A percentile compares a stretch with the other conserved stretches of the same genome.
Evolutionary conservation across 37 sponge, comb jelly and placozoan species (phyloP).

Genomic region (Oscarella lobularis): DNA sequence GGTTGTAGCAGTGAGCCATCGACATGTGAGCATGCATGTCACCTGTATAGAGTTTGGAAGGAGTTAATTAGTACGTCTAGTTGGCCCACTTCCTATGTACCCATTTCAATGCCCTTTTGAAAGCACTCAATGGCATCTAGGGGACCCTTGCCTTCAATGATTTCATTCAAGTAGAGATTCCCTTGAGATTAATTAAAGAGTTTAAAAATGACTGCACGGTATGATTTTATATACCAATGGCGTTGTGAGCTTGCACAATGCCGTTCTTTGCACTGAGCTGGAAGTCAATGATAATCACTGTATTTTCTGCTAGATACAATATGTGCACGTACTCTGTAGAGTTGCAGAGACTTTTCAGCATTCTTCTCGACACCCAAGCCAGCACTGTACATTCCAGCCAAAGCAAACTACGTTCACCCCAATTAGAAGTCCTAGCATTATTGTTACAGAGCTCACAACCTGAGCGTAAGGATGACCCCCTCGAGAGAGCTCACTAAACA

Average conservation of each 20-base stretch:
- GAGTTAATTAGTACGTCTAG: background rate
- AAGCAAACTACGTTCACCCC: slow-evolving; percentile 31
- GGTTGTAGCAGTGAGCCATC: slow-evolving; percentile 62
- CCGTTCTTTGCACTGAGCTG: slow-evolving; percentile 63
- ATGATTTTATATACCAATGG: slow-evolving; percentile 58
- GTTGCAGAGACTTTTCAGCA: slow-evolving; percentile 37
- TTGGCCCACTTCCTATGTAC: background rate
- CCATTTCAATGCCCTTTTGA: too few relatives aligned
- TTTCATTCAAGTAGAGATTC: background rate
- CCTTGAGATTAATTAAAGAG: too few relatives aligned
- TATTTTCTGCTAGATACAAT: background rate
- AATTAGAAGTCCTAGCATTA: background rate
- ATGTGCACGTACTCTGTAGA: slow-evolving; percentile 39
- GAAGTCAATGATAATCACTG: slow-evolving; percentile 5
- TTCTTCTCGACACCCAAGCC: slow-evolving; percentile 67
- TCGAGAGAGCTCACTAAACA: slow-evolving; percentile 60
- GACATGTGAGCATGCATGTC: slow-evolving; percentile 20
- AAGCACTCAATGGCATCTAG: too few relatives aligned
- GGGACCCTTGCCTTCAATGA: background rate
- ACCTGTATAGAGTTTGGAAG: background rate
- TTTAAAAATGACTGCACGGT: too few relatives aligned
- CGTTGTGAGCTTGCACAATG: slow-evolving; percentile 48
- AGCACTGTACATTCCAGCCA: slow-evolving; percentile 56
- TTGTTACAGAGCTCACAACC: slow-evolving; percentile 9
- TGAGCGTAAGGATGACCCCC: slow-evolving; percentile 88